Evolutionary conservation across 2,113 vertebrate genomes (phyloP).

Genomic region (Oenanthe melanoleuca): DNA sequence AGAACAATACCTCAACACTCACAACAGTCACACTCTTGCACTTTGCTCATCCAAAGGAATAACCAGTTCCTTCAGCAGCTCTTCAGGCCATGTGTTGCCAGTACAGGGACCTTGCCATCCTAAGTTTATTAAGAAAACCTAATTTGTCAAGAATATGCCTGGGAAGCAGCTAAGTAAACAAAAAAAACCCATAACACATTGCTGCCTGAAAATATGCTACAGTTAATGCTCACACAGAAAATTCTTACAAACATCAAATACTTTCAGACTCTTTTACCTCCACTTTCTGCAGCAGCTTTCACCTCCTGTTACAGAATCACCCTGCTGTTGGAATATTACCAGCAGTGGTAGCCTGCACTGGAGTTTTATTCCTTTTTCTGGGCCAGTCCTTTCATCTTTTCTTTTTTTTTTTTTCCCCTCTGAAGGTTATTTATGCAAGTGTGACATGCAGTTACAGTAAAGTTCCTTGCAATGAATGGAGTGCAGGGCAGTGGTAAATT

Average conservation of each 20-base stretch:
- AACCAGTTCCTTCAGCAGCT: neutral
- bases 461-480: slow-evolving; percentile 52
- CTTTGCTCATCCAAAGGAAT: neutral
- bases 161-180: neutral
- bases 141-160: neutral
- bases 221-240: neutral
- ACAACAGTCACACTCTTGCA: neutral
- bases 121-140: neutral
- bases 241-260: neutral
- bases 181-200: neutral
- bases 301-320: neutral
- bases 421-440: slow-evolving; percentile 63
- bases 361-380: slow-evolving; percentile 10
- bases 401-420: neutral
- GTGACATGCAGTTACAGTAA: slow-evolving; percentile 61
- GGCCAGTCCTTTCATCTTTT: slow-evolving; percentile 19
- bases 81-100: neutral
- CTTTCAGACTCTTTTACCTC: neutral
- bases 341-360: neutral
- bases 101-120: neutral
- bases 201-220: neutral
- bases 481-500: slow-evolving; percentile 54
- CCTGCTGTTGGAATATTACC: neutral
- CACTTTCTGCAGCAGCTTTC: neutral
- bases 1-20: neutral